phyloP scores from a whole-genome alignment of 2,888 invertebrate genomes.

The Drosophila nigritarsus region DNA sequence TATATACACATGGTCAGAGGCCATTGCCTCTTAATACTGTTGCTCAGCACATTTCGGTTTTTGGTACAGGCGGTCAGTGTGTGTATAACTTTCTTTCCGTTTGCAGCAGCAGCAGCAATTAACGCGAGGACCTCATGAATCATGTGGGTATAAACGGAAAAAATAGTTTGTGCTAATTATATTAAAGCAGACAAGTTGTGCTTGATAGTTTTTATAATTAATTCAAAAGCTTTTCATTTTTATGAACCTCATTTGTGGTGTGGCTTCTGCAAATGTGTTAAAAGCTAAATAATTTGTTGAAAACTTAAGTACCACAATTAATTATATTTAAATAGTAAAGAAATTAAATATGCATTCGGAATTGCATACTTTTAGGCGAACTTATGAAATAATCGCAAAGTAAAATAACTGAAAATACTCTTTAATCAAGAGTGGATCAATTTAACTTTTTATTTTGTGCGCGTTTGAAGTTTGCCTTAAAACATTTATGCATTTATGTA shows the following conservation, averaged over 20 bases:
- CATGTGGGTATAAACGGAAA: slow-evolving; percentile 59
- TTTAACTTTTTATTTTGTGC: background rate
- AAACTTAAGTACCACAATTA: background rate
- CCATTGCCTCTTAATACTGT: slow-evolving; percentile 53
- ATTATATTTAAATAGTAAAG: background rate
- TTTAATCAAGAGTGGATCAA: background rate
- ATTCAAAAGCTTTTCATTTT: background rate
- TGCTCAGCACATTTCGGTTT: slow-evolving; percentile 62
- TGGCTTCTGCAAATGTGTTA: background rate
- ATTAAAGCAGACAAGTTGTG: background rate
- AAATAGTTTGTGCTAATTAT: slow-evolving; percentile 8
- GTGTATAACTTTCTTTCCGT: slow-evolving; percentile 53
- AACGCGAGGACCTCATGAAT: slow-evolving; percentile 55
- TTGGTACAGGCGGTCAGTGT: slow-evolving; percentile 63
- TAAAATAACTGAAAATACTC: too few species aligned
- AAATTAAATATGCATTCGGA: background rate
- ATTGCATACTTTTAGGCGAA: background rate
- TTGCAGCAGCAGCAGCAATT: slow-evolving; percentile 49
- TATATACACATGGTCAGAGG: slow-evolving; percentile 52
- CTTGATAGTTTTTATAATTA: background rate
- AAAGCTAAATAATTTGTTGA: background rate
- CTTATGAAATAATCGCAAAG: background rate
- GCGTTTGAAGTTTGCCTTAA: background rate
- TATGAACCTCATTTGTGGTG: background rate
- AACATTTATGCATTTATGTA: background rate